Evolutionary conservation across 1,140 invertebrate genomes (phyloP).

Genomic region (Cydia strobilella): DNA sequence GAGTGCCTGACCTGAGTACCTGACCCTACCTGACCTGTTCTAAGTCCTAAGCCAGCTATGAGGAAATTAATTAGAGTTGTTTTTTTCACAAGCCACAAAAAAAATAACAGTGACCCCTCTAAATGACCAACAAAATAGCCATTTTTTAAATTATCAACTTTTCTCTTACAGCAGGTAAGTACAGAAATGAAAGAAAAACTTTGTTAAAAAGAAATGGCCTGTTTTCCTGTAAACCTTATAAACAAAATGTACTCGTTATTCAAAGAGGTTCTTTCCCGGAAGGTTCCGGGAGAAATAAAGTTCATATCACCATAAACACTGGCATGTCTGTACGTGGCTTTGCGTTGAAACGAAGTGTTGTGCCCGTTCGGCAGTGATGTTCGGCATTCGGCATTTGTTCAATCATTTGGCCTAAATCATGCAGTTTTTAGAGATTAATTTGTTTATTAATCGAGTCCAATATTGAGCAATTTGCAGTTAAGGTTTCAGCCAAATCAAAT

Average conservation of each 20-base stretch:
- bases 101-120: no score
- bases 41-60: no score
- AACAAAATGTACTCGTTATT: not conserved
- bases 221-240: not conserved
- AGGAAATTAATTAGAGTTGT: no score
- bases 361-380: not conserved
- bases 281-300: not conserved
- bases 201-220: not conserved
- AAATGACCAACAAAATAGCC: not conserved
- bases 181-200: not conserved
- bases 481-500: no score
- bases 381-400: not conserved
- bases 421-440: no score
- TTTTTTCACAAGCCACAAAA: no score
- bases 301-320: slow-evolving; percentile 10
- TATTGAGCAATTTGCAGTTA: no score
- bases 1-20: no score
- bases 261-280: not conserved
- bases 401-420: no score
- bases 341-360: not conserved
- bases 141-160: not conserved
- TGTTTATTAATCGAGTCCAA: no score
- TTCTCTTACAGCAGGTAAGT: not conserved
- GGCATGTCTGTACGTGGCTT: not conserved
- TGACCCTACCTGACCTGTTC: no score